phyloP scores from a whole-genome alignment of 2,888 invertebrate species.

The Troides oblongomaculatus region DNA sequence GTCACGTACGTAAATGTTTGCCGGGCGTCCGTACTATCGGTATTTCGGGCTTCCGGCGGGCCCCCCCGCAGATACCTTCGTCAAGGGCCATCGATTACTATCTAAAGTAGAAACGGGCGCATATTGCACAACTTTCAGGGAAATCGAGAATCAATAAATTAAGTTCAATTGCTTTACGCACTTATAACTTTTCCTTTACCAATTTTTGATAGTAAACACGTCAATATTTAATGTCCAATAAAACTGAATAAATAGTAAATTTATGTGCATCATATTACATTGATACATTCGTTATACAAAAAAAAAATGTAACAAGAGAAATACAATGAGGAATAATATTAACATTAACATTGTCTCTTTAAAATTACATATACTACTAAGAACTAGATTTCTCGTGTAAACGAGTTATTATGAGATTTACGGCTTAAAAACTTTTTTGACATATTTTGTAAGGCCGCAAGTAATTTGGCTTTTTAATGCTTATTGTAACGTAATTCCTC shows the following conservation, averaged over 20 bases:
- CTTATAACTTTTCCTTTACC: constrained; percentile 44
- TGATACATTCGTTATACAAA: neutral
- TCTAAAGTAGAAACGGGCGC: constrained; percentile 55
- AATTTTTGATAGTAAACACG: constrained; percentile 34
- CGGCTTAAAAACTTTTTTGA: neutral
- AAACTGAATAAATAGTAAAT: constrained; percentile 17
- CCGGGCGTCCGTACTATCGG: constrained; percentile 54
- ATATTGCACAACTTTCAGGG: constrained; percentile 69
- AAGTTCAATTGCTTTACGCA: constrained; percentile 48
- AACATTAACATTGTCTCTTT: neutral
- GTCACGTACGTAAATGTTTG: constrained; percentile 73
- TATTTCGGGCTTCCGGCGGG: constrained; percentile 58
- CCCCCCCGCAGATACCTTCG: constrained; percentile 48
- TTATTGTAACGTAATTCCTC: neutral
- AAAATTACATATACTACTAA: neutral
- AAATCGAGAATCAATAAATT: constrained; percentile 59
- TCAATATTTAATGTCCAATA: constrained; percentile 16
- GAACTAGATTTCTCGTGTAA: neutral
- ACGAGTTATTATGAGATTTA: neutral
- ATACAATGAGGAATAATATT: neutral
- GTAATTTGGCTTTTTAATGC: constrained; percentile 8
- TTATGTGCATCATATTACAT: constrained; percentile 10
- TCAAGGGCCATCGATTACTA: constrained; percentile 72
- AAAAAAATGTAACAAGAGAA: neutral
- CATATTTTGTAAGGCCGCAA: neutral